A percentile compares a stretch with the other conserved stretches of the same genome.
Conservation (phyloP, 2,888 invertebrate species). For the Nipponacmea schrenckii region DNA sequence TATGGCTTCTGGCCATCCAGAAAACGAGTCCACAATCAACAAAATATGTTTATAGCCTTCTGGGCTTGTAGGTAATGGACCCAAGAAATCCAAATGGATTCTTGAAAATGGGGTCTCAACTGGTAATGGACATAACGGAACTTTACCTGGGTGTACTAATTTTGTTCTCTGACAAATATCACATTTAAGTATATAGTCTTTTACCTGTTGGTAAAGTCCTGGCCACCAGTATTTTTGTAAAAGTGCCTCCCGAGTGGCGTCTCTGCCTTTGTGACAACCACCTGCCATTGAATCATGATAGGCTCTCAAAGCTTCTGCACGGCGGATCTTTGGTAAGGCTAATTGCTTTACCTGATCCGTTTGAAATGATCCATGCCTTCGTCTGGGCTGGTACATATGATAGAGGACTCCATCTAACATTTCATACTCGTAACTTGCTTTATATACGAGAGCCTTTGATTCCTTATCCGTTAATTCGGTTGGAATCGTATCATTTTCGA, state of each 20-base stretch:
- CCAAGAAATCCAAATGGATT: constrained; percentile 12
- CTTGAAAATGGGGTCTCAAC: too few species aligned
- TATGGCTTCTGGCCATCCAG: constrained; percentile 15
- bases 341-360: not conserved
- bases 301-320: not conserved
- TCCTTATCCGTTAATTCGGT: not conserved
- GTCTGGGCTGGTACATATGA: not conserved
- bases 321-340: not conserved
- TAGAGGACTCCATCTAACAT: not conserved
- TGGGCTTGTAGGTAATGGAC: not conserved
- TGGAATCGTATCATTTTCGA: not conserved
- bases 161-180: constrained; percentile 13
- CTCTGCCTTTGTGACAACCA: constrained; percentile 11
- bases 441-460: not conserved
- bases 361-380: not conserved
- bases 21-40: too few species aligned
- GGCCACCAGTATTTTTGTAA: constrained; percentile 20
- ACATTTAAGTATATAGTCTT: constrained; percentile 13
- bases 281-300: not conserved
- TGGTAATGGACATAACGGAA: too few species aligned
- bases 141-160: constrained; percentile 2
- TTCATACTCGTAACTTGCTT: not conserved
- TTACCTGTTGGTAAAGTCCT: constrained; percentile 13
- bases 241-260: constrained; percentile 14
- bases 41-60: constrained; percentile 12